Percentiles rank a stretch among this genome's conserved stretches.
These are phyloP conservation scores for Xylota segnis DNA, from an alignment of 2,888 invertebrate species.

Conservation along the genomic window DNA sequence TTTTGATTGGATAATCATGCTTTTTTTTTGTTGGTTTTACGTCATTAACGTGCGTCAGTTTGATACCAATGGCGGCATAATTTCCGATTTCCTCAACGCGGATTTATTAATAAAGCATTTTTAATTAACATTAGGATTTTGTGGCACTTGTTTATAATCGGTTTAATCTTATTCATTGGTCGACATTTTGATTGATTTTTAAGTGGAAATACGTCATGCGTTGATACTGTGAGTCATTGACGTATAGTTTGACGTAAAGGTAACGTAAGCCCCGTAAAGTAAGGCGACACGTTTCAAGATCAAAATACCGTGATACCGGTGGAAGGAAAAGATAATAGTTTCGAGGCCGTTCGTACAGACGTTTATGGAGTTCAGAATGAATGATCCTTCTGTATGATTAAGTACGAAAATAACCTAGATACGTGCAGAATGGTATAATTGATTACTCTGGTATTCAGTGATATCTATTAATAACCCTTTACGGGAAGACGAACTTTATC, in stretches of 20 bases:
- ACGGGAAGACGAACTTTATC: no score
- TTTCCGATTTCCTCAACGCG: not conserved
- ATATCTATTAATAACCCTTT: no score
- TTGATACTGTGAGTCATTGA: constrained; percentile 3
- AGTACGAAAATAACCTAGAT: no score
- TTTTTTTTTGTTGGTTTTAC: not conserved
- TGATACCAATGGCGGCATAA: not conserved
- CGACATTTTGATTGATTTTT: constrained; percentile 12
- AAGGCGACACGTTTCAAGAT: no score
- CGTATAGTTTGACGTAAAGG: constrained; percentile 10
- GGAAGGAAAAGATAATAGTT: not conserved
- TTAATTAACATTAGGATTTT: not conserved
- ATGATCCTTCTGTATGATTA: no score
- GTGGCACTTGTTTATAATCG: not conserved
- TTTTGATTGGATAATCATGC: not conserved
- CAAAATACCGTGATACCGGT: no score
- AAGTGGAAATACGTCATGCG: constrained; percentile 32
- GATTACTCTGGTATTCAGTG: no score
- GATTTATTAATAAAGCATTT: not conserved
- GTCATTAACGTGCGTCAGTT: constrained; percentile 29
- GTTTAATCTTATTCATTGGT: constrained; percentile 11
- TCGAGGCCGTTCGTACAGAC: no score
- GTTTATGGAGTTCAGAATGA: no score
- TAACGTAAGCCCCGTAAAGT: not conserved
- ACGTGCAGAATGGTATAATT: no score